Conservation (phyloP, 2,797 vertebrate species). For the Anolis apletophallus region DNA sequence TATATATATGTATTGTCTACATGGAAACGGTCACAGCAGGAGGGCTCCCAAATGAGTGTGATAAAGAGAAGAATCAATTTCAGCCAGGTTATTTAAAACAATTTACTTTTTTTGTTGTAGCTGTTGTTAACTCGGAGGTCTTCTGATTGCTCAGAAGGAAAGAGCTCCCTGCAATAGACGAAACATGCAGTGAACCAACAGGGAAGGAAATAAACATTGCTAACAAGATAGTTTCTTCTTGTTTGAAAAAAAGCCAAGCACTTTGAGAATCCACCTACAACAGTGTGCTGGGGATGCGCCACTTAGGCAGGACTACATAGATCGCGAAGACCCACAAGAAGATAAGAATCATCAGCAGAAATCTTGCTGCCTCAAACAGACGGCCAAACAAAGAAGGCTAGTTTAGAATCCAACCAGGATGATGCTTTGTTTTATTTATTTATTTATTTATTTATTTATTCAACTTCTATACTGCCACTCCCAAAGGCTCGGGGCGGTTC, state of each 20-base stretch:
- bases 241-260: neutral
- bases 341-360: neutral
- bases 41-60: neutral
- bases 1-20: neutral
- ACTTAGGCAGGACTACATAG: neutral
- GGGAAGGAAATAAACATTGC: neutral
- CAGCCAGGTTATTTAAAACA: accelerated
- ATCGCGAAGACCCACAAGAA: too few relatives aligned
- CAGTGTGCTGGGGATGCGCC: neutral
- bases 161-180: conserved; percentile 13
- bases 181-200: conserved; percentile 9
- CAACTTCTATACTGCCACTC: too few relatives aligned
- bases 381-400: neutral
- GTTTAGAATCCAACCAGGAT: neutral
- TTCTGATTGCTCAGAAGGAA: neutral
- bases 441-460: too few relatives aligned
- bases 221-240: neutral
- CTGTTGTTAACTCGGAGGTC: neutral
- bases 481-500: too few relatives aligned
- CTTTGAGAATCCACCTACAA: neutral
- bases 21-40: conserved; percentile 1
- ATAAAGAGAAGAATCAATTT: neutral
- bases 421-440: too few relatives aligned
- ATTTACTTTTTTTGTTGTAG: neutral
- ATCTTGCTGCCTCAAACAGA: neutral